Conservation (phyloP, 2,888 invertebrate genomes). For the Tricholauxania praeusta region DNA sequence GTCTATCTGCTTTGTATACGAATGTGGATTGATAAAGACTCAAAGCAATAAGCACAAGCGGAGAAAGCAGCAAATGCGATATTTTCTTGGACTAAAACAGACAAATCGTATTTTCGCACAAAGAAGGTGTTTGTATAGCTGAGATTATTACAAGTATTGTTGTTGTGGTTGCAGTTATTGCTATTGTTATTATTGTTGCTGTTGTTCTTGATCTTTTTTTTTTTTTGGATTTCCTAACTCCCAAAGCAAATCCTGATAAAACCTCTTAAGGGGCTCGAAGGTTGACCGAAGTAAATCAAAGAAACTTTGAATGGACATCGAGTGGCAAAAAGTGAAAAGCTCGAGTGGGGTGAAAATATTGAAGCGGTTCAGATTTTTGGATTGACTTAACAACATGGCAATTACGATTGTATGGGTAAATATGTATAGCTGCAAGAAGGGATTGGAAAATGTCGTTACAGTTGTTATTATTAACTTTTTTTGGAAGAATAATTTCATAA, state of each 20-base stretch:
- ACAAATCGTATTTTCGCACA: neutral
- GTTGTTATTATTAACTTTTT: too few relatives aligned
- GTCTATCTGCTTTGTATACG: neutral
- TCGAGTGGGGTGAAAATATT: neutral
- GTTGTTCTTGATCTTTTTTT: too few relatives aligned
- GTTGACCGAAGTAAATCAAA: constrained; percentile 36
- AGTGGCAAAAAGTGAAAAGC: neutral
- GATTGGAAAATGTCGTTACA: too few relatives aligned
- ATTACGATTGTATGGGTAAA: too few relatives aligned
- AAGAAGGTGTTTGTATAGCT: constrained; percentile 24
- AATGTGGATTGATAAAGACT: neutral
- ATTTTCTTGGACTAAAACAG: constrained; percentile 6
- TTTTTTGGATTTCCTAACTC: constrained; percentile 1
- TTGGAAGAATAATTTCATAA: too few relatives aligned
- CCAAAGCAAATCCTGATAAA: constrained; percentile 18
- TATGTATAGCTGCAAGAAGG: too few relatives aligned
- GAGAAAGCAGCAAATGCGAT: constrained; percentile 6
- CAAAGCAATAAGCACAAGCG: constrained; percentile 2
- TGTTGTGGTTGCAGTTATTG: constrained; percentile 24
- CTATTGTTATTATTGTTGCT: constrained; percentile 16
- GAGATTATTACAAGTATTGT: constrained; percentile 28
- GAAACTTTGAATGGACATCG: constrained; percentile 14
- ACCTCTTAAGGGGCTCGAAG: constrained; percentile 24
- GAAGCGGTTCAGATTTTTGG: neutral
- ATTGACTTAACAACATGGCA: too few relatives aligned